Percentiles rank a stretch among this genome's conserved stretches.
Conservation (phyloP, 1,140 invertebrate species). For the Harlomillsia oculata region DNA sequence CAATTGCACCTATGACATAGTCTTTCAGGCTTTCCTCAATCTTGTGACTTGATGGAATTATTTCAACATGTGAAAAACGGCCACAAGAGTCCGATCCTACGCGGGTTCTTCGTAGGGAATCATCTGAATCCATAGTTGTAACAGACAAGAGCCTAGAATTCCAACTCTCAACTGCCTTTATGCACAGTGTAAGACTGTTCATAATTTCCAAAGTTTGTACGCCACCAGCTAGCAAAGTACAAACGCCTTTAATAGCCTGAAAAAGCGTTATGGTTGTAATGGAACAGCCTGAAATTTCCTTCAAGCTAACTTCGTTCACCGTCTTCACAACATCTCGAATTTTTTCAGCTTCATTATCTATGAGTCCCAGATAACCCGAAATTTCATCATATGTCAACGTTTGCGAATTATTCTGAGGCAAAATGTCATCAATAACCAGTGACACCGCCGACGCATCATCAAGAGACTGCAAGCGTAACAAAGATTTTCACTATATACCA, state of each 20-base stretch:
- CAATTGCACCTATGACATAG: conserved; percentile 37
- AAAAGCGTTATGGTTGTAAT: conserved; percentile 40
- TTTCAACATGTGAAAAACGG: conserved; percentile 27
- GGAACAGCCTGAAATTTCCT: conserved; percentile 36
- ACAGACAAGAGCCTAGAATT: conserved; percentile 18
- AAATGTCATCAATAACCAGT: conserved; percentile 57
- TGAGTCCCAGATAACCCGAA: conserved; percentile 58
- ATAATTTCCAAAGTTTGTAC: conserved; percentile 77
- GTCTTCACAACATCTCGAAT: too few relatives aligned
- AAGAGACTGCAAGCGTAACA: conserved; percentile 43
- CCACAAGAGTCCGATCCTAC: conserved; percentile 23
- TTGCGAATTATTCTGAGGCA: conserved; percentile 60
- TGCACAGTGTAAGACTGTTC: conserved; percentile 59
- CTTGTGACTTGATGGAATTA: conserved; percentile 5
- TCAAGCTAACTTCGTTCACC: conserved; percentile 58
- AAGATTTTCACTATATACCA: not conserved
- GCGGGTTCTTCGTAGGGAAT: conserved; percentile 14
- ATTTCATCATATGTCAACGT: conserved; percentile 66
- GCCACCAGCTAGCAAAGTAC: conserved; percentile 71
- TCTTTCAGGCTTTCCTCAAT: conserved; percentile 12
- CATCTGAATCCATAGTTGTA: conserved; percentile 1
- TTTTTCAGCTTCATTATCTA: conserved; percentile 46
- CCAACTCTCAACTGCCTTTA: conserved; percentile 48
- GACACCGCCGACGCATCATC: conserved; percentile 65
- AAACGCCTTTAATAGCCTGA: conserved; percentile 86